These are phyloP conservation scores for Chaetops frenatus DNA, from an alignment of 2,113 vertebrate species.

Conservation along the genomic window DNA sequence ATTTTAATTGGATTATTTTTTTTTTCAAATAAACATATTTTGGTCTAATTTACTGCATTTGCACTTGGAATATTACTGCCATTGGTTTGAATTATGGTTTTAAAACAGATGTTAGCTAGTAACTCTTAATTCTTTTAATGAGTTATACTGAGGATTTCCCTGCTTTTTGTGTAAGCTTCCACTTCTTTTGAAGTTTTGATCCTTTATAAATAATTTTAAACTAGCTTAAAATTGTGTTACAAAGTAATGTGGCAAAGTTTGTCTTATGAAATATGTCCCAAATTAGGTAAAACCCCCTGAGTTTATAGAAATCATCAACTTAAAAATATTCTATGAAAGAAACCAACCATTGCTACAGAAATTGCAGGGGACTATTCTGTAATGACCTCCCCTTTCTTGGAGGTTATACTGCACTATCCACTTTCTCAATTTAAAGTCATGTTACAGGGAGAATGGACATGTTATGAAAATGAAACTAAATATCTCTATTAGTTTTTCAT, in stretches of 20 bases:
- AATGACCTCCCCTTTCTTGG: not conserved
- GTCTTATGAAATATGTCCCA: not conserved
- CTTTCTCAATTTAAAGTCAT: not conserved
- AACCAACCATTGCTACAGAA: not conserved
- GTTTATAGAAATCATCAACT: not conserved
- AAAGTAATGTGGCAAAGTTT: not conserved
- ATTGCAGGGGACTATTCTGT: not conserved
- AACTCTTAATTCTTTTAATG: not conserved
- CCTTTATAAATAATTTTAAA: not conserved
- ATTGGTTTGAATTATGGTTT: not conserved
- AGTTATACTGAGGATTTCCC: not conserved
- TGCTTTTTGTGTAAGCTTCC: not conserved
- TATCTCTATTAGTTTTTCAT: not conserved
- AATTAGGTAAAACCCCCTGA: not conserved
- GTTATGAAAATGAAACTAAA: not conserved
- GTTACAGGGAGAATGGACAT: not conserved
- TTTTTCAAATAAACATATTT: not conserved
- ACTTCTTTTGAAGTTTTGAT: not conserved
- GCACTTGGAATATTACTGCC: not conserved
- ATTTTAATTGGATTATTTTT: not conserved
- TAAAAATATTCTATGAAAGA: not conserved
- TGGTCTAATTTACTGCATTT: not conserved
- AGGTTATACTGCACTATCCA: not conserved
- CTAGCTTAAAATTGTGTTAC: not conserved
- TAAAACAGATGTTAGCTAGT: not conserved